Conservation (phyloP, 2,113 vertebrate genomes). For the Laterallus jamaicensis region DNA sequence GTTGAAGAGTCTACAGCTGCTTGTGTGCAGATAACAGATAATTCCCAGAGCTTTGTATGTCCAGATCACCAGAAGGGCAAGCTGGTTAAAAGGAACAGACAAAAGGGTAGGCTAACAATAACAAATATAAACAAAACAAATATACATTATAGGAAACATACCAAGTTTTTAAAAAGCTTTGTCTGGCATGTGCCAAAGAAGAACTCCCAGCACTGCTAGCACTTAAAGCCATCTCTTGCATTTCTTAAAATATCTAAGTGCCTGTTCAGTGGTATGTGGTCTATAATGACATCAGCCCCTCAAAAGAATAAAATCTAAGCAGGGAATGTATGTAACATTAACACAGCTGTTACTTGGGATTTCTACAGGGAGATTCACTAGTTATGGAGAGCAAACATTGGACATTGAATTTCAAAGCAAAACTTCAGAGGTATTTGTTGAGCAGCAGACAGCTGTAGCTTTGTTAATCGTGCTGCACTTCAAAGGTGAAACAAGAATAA, state of each 20-base stretch:
- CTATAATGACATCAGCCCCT: not conserved
- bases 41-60: not conserved
- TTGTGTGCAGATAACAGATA: not conserved
- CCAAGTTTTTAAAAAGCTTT: not conserved
- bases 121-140: not conserved
- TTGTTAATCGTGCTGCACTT: not conserved
- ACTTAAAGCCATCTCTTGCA: not conserved
- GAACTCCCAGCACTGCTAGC: not conserved
- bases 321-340: not conserved
- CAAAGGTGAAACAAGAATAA: not conserved
- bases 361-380: not conserved
- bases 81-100: not conserved
- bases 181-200: not conserved
- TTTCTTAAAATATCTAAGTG: not conserved
- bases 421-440: not conserved
- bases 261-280: not conserved
- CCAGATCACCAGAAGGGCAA: not conserved
- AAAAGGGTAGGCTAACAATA: not conserved
- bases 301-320: not conserved
- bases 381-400: not conserved
- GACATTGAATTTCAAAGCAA: not conserved
- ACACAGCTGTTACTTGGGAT: not conserved
- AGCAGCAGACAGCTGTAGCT: not conserved
- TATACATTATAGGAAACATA: not conserved
- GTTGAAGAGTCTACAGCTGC: not conserved